Evolutionary conservation across 1,140 invertebrate genomes (phyloP).

Genomic region (Drosophila arawakana): DNA sequence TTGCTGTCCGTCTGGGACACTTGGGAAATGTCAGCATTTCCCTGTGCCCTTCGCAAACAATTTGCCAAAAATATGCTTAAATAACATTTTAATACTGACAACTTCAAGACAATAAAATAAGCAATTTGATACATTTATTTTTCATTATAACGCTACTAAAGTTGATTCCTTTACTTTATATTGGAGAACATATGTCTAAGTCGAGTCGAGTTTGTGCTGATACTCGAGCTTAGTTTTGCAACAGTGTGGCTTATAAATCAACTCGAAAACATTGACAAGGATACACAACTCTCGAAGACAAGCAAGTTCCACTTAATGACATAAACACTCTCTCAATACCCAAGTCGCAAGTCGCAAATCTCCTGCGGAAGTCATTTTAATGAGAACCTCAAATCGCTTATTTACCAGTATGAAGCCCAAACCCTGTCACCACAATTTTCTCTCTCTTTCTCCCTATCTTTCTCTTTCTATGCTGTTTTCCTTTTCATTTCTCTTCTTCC

Average conservation of each 20-base stretch:
- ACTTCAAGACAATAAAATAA: neutral
- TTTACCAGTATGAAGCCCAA: neutral
- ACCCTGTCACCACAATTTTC: neutral
- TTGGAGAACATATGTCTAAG: neutral
- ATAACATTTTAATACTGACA: conserved; percentile 22
- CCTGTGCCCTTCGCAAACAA: neutral
- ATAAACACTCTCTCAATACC: conserved; percentile 55
- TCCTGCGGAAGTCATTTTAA: conserved; percentile 69
- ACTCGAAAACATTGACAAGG: conserved; percentile 22
- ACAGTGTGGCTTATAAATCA: conserved; percentile 31
- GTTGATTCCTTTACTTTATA: neutral
- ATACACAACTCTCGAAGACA: conserved; percentile 35
- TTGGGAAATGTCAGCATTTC: conserved; percentile 6
- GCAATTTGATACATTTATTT: conserved; percentile 20
- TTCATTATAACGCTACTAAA: neutral
- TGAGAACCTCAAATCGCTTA: conserved; percentile 47
- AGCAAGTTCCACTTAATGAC: conserved; percentile 66
- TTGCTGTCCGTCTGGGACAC: neutral
- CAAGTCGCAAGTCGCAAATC: neutral
- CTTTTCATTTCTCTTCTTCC: neutral
- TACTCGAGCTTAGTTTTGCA: conserved; percentile 11
- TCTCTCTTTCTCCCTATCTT: neutral
- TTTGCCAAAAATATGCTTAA: conserved; percentile 9
- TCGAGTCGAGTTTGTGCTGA: neutral
- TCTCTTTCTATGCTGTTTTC: conserved; percentile 31